Evolutionary conservation across 2,888 invertebrate species (phyloP).

Genomic region (Agrotis exclamationis): DNA sequence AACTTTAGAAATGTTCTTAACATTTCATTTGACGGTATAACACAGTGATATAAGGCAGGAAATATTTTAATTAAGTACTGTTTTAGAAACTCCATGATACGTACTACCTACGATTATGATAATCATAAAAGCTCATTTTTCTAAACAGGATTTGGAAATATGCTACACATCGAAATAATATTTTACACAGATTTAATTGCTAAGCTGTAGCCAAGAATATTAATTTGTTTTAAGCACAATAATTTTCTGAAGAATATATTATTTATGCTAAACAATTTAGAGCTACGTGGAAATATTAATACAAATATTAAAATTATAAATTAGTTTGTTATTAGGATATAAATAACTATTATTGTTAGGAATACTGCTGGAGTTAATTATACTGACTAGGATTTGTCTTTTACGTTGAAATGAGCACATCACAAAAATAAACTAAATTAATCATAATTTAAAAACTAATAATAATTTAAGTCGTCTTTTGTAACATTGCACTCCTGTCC

Average conservation of each 20-base stretch:
- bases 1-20: conserved; percentile 82
- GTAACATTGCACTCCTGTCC: conserved; percentile 61
- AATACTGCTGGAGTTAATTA: conserved; percentile 70
- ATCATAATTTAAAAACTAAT: conserved; percentile 57
- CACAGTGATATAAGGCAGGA: conserved; percentile 83
- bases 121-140: conserved; percentile 68
- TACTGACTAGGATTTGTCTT: conserved; percentile 81
- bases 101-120: conserved; percentile 60
- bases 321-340: conserved; percentile 38
- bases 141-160: conserved; percentile 63
- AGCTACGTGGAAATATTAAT: conserved; percentile 44
- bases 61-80: conserved; percentile 74
- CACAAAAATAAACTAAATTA: conserved; percentile 58
- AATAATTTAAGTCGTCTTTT: conserved; percentile 50
- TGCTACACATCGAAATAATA: conserved; percentile 56
- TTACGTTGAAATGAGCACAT: conserved; percentile 68
- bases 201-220: conserved; percentile 45
- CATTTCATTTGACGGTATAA: conserved; percentile 80
- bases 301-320: conserved; percentile 49
- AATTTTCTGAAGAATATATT: conserved; percentile 38
- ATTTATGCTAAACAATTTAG: conserved; percentile 48
- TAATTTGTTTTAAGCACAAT: conserved; percentile 49
- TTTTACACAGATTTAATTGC: conserved; percentile 41
- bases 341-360: conserved; percentile 53
- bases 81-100: conserved; percentile 72